Base-by-base conservation (phyloP, 2,797 vertebrate species). In the Enteromius afrohamiltoni region DNA sequence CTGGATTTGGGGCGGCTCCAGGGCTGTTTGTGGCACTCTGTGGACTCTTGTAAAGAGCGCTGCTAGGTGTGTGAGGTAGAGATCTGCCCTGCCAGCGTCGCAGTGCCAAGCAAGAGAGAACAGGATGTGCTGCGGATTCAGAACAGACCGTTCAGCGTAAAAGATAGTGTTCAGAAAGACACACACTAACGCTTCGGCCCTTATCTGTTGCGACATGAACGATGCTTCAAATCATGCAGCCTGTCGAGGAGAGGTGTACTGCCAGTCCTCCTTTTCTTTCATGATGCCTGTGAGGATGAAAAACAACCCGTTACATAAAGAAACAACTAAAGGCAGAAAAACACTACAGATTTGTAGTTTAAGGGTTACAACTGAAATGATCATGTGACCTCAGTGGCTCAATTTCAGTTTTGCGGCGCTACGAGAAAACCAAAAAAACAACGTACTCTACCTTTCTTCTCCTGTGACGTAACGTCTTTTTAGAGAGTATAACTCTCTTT, bases 1-100 rank as follows among this genome's bases (percentile, higher is more conserved):
- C 65, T 47, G 47, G 29, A 73, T 34, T 55, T 70, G 17, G 80
- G n/a, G n/a, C 29, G 21, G 51, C 67, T 86, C 82, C 83, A 65
- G 68, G 58, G 14, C 64, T 84, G 87, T 82, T 86, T 83, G 45
- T 45, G 68, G 69, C 55, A 79, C 64, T 84, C 47, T 71, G 65
- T 73, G 47, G 42, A 62, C 82, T 84, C 77, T 84, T 84, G 79
- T 77, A 82, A 82, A 79, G 1, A 16, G 21, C 79, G 45, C 71
- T 47, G 47, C 26, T 85, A 79, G 49, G 83, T 77, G 53, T 47
- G 51, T 74, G 84, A 84, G 77, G 83, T 78, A 40, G 51, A 83
- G 37, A 16, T 42, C 45, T 42, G 73, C 75, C 69, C 69, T 76
- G 42, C 64, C 77, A 85, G 69, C 42, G 4, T 83, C 74, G 23